Conservation (phyloP, 2,113 vertebrate species). For the Acanthisitta chloris region DNA sequence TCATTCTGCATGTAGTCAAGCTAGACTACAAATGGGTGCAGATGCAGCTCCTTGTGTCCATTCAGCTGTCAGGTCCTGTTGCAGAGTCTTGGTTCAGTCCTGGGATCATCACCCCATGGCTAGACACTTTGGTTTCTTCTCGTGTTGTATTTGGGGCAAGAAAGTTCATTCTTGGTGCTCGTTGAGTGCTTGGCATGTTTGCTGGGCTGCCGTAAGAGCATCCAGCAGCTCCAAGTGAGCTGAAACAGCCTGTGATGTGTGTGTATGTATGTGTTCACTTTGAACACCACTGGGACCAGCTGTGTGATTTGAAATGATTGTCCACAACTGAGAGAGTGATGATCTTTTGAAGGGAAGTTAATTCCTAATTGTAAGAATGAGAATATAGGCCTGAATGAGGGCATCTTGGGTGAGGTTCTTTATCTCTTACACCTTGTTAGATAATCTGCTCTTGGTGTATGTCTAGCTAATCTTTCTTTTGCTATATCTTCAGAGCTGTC, state of each 20-base stretch:
- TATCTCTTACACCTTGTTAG: not conserved
- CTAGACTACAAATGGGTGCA: no score
- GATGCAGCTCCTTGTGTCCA: not conserved
- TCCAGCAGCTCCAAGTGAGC: not conserved
- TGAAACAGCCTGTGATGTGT: not conserved
- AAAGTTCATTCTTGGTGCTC: not conserved
- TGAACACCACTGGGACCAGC: not conserved
- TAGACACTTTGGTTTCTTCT: not conserved
- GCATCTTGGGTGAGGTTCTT: not conserved
- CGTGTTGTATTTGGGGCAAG: not conserved
- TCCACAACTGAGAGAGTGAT: not conserved
- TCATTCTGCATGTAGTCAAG: not conserved
- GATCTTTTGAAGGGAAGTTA: not conserved
- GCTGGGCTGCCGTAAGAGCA: not conserved
- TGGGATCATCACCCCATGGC: fast-evolving
- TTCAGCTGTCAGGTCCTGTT: not conserved
- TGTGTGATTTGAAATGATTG: not conserved
- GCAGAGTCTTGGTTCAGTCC: not conserved
- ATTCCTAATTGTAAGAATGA: not conserved
- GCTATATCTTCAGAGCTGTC: not conserved
- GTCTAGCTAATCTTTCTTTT: not conserved
- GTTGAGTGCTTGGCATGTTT: not conserved
- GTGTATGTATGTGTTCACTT: not conserved
- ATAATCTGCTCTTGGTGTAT: not conserved
- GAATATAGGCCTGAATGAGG: not conserved